Percentiles rank a stretch among this genome's conserved stretches.
These are phyloP conservation scores for Ormyrus pomaceus DNA, from an alignment of 2,888 invertebrate species.

Conservation along the genomic window DNA sequence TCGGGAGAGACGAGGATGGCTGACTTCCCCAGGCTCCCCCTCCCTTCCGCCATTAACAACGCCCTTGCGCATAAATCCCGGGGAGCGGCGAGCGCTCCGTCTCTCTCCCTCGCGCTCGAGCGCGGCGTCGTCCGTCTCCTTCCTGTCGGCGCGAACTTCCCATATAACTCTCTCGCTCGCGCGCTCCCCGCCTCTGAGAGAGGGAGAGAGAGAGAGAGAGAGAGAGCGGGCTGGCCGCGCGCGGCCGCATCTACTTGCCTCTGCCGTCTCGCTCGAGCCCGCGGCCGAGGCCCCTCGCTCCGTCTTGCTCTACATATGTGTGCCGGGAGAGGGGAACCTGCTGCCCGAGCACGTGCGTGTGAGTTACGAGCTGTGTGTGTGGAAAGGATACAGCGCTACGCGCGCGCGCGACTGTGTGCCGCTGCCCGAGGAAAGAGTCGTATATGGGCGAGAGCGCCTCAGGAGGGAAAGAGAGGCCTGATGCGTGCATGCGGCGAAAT, in stretches of 20 bases:
- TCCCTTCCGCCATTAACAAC: slow-evolving; percentile 73
- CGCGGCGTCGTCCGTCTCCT: slow-evolving; percentile 51
- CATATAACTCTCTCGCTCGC: slow-evolving; percentile 55
- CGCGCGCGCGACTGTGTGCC: background rate
- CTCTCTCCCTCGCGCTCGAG: slow-evolving; percentile 47
- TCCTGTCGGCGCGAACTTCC: slow-evolving; percentile 51
- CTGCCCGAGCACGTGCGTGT: background rate
- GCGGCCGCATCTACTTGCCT: slow-evolving; percentile 12
- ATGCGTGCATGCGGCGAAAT: too few relatives aligned
- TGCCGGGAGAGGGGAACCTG: background rate
- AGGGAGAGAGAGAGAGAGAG: slow-evolving; percentile 55
- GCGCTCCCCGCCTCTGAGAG: slow-evolving; percentile 62
- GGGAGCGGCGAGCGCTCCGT: slow-evolving; percentile 63
- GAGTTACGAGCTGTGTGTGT: slow-evolving; percentile 35
- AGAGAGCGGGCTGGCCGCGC: slow-evolving; percentile 49
- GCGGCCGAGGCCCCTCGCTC: background rate
- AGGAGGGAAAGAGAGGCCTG: too few relatives aligned
- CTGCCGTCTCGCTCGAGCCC: too few relatives aligned
- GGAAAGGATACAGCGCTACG: background rate
- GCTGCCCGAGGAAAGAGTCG: too few relatives aligned
- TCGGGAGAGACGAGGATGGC: slow-evolving; percentile 34
- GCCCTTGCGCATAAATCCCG: slow-evolving; percentile 76
- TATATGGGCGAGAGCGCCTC: too few relatives aligned
- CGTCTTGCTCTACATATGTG: background rate
- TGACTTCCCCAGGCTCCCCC: slow-evolving; percentile 58